phyloP scores from a whole-genome alignment of 2,888 invertebrate genomes.

The Orthonychiurus folsomi region DNA sequence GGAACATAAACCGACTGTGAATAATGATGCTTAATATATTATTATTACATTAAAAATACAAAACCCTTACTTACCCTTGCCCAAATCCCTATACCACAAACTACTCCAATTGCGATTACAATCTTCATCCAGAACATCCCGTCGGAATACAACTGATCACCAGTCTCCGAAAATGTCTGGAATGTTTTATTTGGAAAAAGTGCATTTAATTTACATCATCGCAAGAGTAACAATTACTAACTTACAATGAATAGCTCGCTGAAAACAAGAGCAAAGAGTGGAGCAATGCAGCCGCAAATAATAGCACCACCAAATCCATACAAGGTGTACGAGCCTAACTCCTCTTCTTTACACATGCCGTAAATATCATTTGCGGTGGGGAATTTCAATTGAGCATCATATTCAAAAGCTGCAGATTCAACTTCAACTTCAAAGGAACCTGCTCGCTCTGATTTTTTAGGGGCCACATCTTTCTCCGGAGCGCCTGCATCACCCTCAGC shows the following conservation, averaged over 20 bases:
- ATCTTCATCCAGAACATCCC: conserved; percentile 5
- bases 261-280: neutral
- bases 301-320: neutral
- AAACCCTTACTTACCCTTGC: neutral
- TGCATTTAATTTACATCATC: neutral
- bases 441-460: neutral
- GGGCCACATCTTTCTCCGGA: neutral
- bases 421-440: too few species aligned
- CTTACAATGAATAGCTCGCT: neutral
- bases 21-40: conserved; percentile 8
- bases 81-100: conserved; percentile 5
- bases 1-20: conserved; percentile 42
- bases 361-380: neutral
- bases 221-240: neutral
- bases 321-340: neutral
- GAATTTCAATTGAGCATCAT: neutral
- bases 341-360: neutral
- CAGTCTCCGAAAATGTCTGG: conserved; percentile 6
- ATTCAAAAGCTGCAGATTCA: neutral
- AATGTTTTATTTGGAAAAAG: neutral
- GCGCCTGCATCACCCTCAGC: neutral
- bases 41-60: too few species aligned
- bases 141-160: neutral
- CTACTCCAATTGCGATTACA: conserved; percentile 22
- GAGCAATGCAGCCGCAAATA: neutral